Percentiles rank a stretch among this genome's conserved stretches.
phyloP scores from a whole-genome alignment of 2,888 invertebrate species.

The Formica aserva region DNA sequence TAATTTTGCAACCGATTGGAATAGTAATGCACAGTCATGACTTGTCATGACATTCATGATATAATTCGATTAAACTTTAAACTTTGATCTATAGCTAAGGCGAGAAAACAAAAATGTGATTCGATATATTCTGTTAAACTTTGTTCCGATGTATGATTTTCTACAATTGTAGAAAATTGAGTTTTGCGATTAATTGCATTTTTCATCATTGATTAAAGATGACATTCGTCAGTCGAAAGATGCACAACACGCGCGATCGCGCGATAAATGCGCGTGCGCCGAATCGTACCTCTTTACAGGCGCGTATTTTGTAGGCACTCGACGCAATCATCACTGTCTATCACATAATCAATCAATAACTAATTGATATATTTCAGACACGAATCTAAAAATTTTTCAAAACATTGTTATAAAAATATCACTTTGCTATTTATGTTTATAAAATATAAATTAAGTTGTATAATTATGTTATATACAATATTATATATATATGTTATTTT shows the following conservation, averaged over 20 bases:
- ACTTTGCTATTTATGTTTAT: not conserved
- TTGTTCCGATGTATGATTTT: not conserved
- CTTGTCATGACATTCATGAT: too few relatives aligned
- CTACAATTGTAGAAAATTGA: constrained; percentile 5
- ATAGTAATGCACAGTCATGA: constrained; percentile 4
- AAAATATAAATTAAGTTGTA: not conserved
- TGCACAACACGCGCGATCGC: constrained; percentile 49
- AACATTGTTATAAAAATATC: not conserved
- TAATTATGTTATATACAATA: not conserved
- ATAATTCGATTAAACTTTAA: constrained; percentile 17
- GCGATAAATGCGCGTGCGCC: constrained; percentile 61
- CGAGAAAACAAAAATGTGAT: not conserved
- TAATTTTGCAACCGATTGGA: not conserved
- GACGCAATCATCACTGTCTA: not conserved
- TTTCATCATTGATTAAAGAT: not conserved
- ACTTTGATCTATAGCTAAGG: constrained; percentile 20
- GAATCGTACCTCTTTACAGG: constrained; percentile 11
- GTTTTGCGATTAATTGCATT: not conserved
- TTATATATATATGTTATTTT: not conserved
- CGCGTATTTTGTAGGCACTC: not conserved
- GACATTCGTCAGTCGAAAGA: constrained; percentile 44
- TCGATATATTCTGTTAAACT: constrained; percentile 1
- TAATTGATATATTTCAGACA: not conserved
- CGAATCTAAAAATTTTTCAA: not conserved
- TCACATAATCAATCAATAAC: not conserved